Conservation (phyloP, 2,888 invertebrate species). For the Hermodice carunculata region DNA sequence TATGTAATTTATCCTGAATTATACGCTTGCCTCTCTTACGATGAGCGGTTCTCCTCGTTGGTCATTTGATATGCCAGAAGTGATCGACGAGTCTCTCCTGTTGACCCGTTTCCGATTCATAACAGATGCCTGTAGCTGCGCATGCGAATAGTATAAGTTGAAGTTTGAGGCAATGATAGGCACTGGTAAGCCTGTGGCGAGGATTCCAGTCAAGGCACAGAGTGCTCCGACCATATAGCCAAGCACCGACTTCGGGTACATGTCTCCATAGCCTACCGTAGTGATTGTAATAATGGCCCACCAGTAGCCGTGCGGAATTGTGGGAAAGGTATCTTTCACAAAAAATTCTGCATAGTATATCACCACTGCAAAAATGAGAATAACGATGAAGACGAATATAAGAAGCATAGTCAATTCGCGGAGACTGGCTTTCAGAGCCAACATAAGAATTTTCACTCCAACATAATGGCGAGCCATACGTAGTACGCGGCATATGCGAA, state of each 20-base stretch:
- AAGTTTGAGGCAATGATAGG: constrained; percentile 60
- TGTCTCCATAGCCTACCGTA: constrained; percentile 58
- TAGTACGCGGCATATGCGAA: constrained; percentile 48
- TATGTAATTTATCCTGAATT: too few species aligned
- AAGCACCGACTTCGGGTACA: constrained; percentile 47
- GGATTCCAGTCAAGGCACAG: constrained; percentile 57
- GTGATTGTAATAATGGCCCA: constrained; percentile 58
- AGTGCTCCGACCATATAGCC: constrained; percentile 55
- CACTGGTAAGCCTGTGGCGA: constrained; percentile 55
- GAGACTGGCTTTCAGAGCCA: constrained; percentile 45
- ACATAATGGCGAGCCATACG: constrained; percentile 48
- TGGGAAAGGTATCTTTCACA: constrained; percentile 41
- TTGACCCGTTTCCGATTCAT: constrained; percentile 18
- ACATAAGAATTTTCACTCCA: constrained; percentile 46
- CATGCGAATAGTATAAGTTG: constrained; percentile 46
- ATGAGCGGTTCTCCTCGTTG: constrained; percentile 17
- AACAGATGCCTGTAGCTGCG: constrained; percentile 33
- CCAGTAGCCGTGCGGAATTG: constrained; percentile 48
- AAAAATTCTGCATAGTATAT: constrained; percentile 51
- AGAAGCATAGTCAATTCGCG: constrained; percentile 45
- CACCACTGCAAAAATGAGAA: constrained; percentile 48
- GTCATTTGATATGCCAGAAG: too few species aligned
- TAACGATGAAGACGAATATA: constrained; percentile 45
- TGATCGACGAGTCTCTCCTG: too few species aligned
- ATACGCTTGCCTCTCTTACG: constrained; percentile 20